Evolutionary conservation across 2,113 vertebrate genomes (phyloP).

Genomic region (Zingel zingel): DNA sequence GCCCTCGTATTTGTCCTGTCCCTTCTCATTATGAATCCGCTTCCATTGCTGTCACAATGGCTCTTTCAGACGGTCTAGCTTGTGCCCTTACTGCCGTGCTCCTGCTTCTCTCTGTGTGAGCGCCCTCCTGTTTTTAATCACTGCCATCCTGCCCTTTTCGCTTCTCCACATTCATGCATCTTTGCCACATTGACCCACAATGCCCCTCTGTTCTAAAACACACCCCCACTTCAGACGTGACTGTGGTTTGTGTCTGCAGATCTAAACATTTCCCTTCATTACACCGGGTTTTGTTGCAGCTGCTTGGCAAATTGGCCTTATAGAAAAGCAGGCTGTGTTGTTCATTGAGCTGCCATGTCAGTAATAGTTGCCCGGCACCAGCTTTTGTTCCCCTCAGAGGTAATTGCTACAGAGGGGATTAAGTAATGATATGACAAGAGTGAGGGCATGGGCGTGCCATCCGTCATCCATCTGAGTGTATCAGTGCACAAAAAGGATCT

Average conservation of each 20-base stretch:
- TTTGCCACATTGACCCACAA: constrained; percentile 6
- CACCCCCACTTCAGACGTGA: constrained; percentile 27
- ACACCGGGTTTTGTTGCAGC: constrained; percentile 42
- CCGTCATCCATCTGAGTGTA: constrained; percentile 49
- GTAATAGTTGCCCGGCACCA: constrained; percentile 64
- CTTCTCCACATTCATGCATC: background rate
- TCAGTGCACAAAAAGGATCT: constrained; percentile 40
- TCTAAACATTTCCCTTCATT: constrained; percentile 72
- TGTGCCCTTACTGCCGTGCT: constrained; percentile 1
- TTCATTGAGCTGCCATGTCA: constrained; percentile 68
- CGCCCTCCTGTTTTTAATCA: constrained; percentile 27
- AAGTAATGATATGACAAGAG: constrained; percentile 69
- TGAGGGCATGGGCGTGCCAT: constrained; percentile 51
- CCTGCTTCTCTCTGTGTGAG: background rate
- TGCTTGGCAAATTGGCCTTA: constrained; percentile 66
- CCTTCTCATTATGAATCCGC: constrained; percentile 51
- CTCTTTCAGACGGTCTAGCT: constrained; percentile 41
- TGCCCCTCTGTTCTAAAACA: background rate
- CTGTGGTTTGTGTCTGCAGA: constrained; percentile 35
- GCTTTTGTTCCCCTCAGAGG: constrained; percentile 66
- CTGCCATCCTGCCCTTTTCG: background rate
- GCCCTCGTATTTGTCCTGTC: constrained; percentile 65
- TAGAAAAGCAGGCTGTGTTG: constrained; percentile 53
- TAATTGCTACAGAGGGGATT: constrained; percentile 64
- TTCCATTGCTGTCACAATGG: constrained; percentile 53